Conservation (phyloP, 1,140 invertebrate genomes). For the Diabrotica undecimpunctata region DNA sequence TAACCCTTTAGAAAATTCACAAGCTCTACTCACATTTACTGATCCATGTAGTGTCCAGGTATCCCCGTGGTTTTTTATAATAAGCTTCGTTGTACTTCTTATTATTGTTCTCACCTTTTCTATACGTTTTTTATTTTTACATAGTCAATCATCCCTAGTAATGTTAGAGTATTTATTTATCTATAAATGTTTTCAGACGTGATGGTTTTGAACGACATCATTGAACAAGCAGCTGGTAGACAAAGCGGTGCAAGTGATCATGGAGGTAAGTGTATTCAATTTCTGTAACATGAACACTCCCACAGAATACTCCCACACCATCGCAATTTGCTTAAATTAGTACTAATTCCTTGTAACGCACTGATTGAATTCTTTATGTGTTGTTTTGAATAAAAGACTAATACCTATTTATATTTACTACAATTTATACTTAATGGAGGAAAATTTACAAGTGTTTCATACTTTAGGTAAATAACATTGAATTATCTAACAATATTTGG, state of each 20-base stretch:
- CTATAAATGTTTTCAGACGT: conserved; percentile 70
- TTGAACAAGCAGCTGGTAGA: conserved; percentile 88
- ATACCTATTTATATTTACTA: conserved; percentile 36
- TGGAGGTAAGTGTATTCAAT: conserved; percentile 68
- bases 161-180: too few species aligned
- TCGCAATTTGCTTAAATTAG: conserved; percentile 43
- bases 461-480: conserved; percentile 37
- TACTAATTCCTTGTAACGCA: conserved; percentile 29
- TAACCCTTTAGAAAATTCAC: too few species aligned
- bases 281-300: conserved; percentile 15
- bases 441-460: conserved; percentile 34
- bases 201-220: conserved; percentile 95
- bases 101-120: too few species aligned
- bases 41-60: too few species aligned
- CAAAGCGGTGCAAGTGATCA: conserved; percentile 80
- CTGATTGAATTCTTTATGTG: conserved; percentile 22
- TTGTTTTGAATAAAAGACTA: conserved; percentile 36
- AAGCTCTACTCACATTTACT: too few species aligned
- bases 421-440: conserved; percentile 35
- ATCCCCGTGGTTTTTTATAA: too few species aligned
- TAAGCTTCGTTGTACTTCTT: too few species aligned
- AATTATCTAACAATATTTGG: conserved; percentile 27
- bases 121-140: too few species aligned
- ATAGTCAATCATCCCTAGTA: too few species aligned
- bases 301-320: conserved; percentile 32